phyloP scores from a whole-genome alignment of 2,797 vertebrate species.

The Artibeus jamaicensis region DNA sequence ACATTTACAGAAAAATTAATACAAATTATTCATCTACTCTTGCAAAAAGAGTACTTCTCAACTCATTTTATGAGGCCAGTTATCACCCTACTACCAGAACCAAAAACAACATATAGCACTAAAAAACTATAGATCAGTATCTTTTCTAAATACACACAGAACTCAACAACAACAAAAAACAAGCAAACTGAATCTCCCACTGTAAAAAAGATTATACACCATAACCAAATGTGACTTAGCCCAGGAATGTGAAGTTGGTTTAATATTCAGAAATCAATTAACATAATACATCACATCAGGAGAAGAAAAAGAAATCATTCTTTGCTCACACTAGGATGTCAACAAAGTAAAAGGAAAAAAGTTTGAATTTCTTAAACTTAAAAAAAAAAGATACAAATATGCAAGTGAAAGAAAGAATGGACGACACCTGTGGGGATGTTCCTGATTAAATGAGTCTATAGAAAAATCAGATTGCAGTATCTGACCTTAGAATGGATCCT shows the following conservation, averaged over 20 bases:
- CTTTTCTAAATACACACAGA: neutral
- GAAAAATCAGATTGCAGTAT: neutral
- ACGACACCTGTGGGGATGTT: neutral
- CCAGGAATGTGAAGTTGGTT: neutral
- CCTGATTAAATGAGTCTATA: neutral
- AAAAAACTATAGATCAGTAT: neutral
- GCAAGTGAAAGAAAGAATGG: neutral
- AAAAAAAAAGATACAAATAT: neutral
- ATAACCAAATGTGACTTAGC: neutral
- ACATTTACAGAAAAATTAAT: slow-evolving; percentile 9
- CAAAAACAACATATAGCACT: neutral
- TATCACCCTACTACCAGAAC: neutral
- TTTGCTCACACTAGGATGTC: neutral
- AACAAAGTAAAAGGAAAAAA: neutral
- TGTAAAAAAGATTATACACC: neutral
- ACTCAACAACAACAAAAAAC: slow-evolving; percentile 24
- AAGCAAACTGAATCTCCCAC: neutral
- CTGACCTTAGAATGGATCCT: neutral
- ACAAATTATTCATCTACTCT: neutral
- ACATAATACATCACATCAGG: neutral
- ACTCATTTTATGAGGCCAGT: neutral
- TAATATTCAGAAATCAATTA: neutral
- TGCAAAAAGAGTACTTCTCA: neutral
- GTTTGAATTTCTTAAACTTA: neutral
- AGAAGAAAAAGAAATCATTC: neutral